A percentile compares a stretch with the other conserved stretches of the same genome.
Conservation (phyloP, 2,888 invertebrate species). For the Drosophila cognata region DNA sequence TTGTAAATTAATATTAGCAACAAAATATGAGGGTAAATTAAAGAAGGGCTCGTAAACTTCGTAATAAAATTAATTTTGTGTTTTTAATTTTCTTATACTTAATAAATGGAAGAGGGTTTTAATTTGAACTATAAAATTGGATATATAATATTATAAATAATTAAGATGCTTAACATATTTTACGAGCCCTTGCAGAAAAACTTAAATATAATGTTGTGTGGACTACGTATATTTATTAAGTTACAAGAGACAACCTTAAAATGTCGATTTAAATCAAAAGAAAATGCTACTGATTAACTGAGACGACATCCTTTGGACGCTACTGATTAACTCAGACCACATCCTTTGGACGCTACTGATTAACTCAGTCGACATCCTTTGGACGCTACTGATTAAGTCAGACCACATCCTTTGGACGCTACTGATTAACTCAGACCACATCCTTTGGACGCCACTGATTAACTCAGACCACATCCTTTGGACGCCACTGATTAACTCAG, state of each 20-base stretch:
- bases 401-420: constrained; percentile 2
- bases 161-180: neutral
- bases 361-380: constrained; percentile 13
- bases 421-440: neutral
- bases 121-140: neutral
- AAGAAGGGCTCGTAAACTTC: constrained; percentile 13
- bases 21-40: neutral
- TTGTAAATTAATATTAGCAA: constrained; percentile 20
- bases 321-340: neutral
- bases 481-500: neutral
- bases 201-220: constrained; percentile 14
- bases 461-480: constrained; percentile 13
- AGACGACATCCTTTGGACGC: constrained; percentile 10
- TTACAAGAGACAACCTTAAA: neutral
- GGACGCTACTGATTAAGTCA: constrained; percentile 3
- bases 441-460: neutral
- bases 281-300: neutral
- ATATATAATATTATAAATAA: neutral
- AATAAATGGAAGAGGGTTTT: neutral
- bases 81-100: neutral
- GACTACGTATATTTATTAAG: neutral
- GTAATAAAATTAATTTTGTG: neutral
- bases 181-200: constrained; percentile 14
- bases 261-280: constrained; percentile 9
- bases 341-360: constrained; percentile 4